Percentiles rank a stretch among this genome's conserved stretches.
Conservation (phyloP, 1,140 invertebrate genomes). For the Cotesia vestalis region DNA sequence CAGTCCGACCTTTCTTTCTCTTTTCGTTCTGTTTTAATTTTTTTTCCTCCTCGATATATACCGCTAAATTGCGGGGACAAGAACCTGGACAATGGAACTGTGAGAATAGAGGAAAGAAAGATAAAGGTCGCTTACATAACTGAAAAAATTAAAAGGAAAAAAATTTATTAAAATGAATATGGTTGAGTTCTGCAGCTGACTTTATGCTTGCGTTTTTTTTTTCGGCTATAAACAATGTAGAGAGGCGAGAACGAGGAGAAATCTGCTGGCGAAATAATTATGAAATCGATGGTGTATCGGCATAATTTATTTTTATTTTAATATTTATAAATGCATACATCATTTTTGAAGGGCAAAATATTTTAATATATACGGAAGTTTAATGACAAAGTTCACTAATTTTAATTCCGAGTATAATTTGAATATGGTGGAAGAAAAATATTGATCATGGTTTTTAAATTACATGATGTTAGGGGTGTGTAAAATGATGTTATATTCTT, state of each 20-base stretch:
- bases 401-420: no score
- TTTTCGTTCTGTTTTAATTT: neutral
- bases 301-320: no score
- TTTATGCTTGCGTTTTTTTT: slow-evolving; percentile 3
- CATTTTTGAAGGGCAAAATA: no score
- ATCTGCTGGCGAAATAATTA: neutral
- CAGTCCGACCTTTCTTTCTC: neutral
- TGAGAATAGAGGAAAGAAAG: slow-evolving; percentile 7
- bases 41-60: slow-evolving; percentile 5
- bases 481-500: no score
- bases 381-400: no score
- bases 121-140: neutral
- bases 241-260: no score
- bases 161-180: slow-evolving; percentile 12
- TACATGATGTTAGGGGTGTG: no score
- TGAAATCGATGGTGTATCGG: neutral
- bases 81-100: slow-evolving; percentile 21
- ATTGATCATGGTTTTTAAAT: no score
- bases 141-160: slow-evolving; percentile 25
- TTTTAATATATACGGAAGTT: no score
- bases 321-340: no score
- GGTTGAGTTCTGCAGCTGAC: slow-evolving; percentile 27
- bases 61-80: slow-evolving; percentile 17
- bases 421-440: no score
- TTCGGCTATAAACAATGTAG: no score